Conservation (phyloP, 2,797 vertebrate species). For the Gila robusta region DNA sequence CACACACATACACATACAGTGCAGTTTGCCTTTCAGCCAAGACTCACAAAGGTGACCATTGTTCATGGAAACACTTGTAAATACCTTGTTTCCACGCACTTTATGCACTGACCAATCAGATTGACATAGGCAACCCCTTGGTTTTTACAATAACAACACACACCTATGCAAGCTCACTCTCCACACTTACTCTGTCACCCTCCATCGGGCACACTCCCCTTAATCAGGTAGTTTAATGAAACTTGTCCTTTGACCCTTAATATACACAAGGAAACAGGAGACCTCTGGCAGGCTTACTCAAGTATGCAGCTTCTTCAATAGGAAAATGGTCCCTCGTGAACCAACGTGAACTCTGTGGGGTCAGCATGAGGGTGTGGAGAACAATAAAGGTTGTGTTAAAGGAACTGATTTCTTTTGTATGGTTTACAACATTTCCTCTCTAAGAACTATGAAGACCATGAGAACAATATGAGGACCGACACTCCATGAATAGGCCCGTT, state of each 20-base stretch:
- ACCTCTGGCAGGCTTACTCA: constrained; percentile 35
- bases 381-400: constrained; percentile 53
- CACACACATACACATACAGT: constrained; percentile 43
- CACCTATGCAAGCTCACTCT: constrained; percentile 54
- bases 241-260: constrained; percentile 67
- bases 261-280: constrained; percentile 53
- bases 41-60: constrained; percentile 67
- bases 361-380: constrained; percentile 43
- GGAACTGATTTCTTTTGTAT: constrained; percentile 44
- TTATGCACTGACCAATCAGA: constrained; percentile 64
- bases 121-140: constrained; percentile 55
- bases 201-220: constrained; percentile 36
- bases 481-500: constrained; percentile 14
- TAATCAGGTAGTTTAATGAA: constrained; percentile 57
- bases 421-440: constrained; percentile 10
- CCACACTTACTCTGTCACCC: constrained; percentile 23
- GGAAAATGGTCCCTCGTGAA: constrained; percentile 35
- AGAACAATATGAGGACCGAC: constrained; percentile 38
- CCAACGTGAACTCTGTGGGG: constrained; percentile 33
- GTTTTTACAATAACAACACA: constrained; percentile 63
- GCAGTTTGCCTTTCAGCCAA: constrained; percentile 55
- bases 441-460: constrained; percentile 43
- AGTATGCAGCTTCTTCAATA: constrained; percentile 33
- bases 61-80: constrained; percentile 63
- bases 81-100: constrained; percentile 67